phyloP scores from a whole-genome alignment of 1,140 invertebrate genomes.

The Ceratina japonica region DNA sequence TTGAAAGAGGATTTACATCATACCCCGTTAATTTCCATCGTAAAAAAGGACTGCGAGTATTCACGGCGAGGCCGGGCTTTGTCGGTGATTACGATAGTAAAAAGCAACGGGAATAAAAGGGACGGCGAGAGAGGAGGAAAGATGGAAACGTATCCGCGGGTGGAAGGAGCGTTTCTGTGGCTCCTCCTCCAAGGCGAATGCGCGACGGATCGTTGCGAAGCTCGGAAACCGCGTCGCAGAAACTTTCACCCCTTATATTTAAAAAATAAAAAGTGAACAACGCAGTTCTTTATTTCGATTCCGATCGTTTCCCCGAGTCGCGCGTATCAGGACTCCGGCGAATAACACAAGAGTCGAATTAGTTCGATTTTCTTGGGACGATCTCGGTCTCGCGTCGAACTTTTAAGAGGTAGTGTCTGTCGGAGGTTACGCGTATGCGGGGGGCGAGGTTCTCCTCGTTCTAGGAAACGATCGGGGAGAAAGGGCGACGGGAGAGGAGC shows the following conservation, averaged over 20 bases:
- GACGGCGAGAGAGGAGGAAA: no score
- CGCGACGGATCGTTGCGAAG: no score
- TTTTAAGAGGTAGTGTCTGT: no score
- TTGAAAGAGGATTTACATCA: slow-evolving; percentile 34
- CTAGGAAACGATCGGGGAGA: neutral
- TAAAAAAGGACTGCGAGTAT: neutral
- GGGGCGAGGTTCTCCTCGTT: slow-evolving; percentile 19
- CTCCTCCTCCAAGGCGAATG: neutral
- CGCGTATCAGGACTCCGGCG: no score
- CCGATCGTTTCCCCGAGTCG: no score
- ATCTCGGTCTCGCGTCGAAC: neutral
- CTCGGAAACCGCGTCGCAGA: no score
- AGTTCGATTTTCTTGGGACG: no score
- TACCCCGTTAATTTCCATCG: slow-evolving; percentile 31
- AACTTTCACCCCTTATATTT: no score
- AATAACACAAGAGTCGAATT: no score
- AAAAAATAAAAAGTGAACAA: no score
- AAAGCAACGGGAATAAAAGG: neutral
- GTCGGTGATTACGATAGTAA: slow-evolving; percentile 16
- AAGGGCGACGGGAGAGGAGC: neutral
- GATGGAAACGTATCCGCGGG: neutral
- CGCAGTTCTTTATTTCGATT: no score
- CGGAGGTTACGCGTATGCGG: slow-evolving; percentile 3
- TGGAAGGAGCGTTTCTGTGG: neutral
- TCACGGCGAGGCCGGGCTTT: neutral